Evolutionary conservation across 92 coral and sea anemone species (phyloP).

Genomic region (Desmophyllum pertusum): DNA sequence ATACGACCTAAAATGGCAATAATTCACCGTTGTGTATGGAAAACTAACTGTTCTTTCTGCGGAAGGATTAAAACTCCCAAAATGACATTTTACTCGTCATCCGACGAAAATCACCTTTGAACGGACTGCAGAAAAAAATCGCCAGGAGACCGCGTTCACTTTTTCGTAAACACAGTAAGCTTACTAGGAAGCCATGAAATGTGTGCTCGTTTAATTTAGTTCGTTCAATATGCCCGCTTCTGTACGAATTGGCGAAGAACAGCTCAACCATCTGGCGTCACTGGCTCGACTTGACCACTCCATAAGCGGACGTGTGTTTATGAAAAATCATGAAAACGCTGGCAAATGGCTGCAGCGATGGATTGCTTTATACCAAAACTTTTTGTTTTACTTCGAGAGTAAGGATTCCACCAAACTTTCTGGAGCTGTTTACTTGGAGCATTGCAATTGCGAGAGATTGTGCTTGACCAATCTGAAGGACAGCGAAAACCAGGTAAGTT

Average conservation of each 20-base stretch:
- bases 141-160: slow-evolving; percentile 6
- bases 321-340: slow-evolving; percentile 76
- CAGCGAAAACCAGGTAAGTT: slow-evolving; percentile 81
- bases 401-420: slow-evolving; percentile 82
- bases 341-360: slow-evolving; percentile 92
- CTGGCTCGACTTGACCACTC: slow-evolving; percentile 80
- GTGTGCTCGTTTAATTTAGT: slow-evolving; percentile 10
- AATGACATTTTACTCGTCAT: neutral
- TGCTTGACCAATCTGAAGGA: slow-evolving; percentile 88
- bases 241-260: slow-evolving; percentile 76
- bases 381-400: slow-evolving; percentile 87
- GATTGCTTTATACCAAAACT: slow-evolving; percentile 90
- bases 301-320: slow-evolving; percentile 66
- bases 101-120: slow-evolving; percentile 28
- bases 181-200: slow-evolving; percentile 6
- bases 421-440: slow-evolving; percentile 88
- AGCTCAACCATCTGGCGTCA: slow-evolving; percentile 74
- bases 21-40: neutral
- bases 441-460: slow-evolving; percentile 83
- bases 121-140: neutral
- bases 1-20: neutral
- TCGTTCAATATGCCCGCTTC: slow-evolving; percentile 76
- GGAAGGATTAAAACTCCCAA: neutral
- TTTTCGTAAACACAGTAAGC: slow-evolving; percentile 15
- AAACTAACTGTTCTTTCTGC: neutral